phyloP scores from a whole-genome alignment of 2,113 vertebrate genomes.

The Oxyruncus cristatus region DNA sequence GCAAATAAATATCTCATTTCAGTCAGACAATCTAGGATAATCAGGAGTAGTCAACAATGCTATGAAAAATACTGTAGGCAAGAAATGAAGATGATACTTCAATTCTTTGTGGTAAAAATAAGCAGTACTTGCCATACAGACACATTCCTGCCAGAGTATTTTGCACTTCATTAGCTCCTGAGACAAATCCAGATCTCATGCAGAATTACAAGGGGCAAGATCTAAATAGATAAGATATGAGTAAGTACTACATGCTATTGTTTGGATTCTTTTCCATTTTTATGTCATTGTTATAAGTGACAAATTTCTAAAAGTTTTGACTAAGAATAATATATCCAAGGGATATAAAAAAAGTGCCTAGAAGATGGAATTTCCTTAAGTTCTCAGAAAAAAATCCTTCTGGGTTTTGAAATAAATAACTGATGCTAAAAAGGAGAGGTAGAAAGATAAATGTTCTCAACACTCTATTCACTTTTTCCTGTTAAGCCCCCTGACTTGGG shows the following conservation, averaged over 20 bases:
- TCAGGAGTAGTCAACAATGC: conserved; percentile 5
- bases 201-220: background rate
- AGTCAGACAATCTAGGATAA: conserved; percentile 34
- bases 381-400: background rate
- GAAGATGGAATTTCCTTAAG: background rate
- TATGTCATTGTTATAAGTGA: background rate
- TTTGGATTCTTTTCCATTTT: background rate
- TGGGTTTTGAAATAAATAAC: background rate
- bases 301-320: background rate
- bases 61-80: conserved; percentile 5
- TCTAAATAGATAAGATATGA: background rate
- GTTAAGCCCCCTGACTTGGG: background rate
- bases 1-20: conserved; percentile 47
- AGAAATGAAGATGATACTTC: background rate
- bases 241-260: background rate
- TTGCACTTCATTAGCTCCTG: conserved; percentile 30
- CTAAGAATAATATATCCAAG: background rate
- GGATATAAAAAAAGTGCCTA: background rate
- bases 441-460: background rate
- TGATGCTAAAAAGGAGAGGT: background rate
- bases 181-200: conserved; percentile 17
- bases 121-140: background rate
- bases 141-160: background rate
- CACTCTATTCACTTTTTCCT: background rate
- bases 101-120: background rate